Evolutionary conservation across 2,113 vertebrate genomes (phyloP).

Genomic region (Calidris pygmaea): DNA sequence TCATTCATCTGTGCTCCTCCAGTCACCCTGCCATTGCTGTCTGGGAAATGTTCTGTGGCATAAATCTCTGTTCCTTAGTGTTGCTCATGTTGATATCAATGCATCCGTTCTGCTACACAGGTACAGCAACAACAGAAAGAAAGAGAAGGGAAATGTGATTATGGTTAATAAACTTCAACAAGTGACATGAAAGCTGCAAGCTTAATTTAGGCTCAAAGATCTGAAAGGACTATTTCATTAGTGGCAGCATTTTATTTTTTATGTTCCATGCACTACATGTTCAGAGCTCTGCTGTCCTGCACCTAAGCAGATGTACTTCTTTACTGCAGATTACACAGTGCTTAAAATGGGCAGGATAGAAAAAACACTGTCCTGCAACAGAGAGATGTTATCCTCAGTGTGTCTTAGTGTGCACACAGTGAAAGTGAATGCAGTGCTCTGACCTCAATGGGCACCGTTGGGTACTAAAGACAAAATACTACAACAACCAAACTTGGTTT

Average conservation of each 20-base stretch:
- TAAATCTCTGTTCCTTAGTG: neutral
- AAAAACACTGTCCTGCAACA: neutral
- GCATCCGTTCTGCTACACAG: neutral
- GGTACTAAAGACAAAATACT: neutral
- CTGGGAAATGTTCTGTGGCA: neutral
- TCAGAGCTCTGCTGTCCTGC: neutral
- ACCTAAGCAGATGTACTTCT: neutral
- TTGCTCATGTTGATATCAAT: neutral
- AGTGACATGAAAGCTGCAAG: neutral
- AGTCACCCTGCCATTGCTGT: neutral
- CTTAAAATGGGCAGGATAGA: neutral
- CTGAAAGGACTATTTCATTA: neutral
- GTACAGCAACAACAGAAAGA: neutral
- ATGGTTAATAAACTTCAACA: neutral
- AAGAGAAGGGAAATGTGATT: neutral
- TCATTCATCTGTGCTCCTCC: neutral
- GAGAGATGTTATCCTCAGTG: neutral
- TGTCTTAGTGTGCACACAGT: neutral
- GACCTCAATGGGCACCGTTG: fast-evolving
- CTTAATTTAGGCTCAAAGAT: neutral
- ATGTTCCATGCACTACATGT: neutral
- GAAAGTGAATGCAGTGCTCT: neutral
- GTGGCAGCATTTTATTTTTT: neutral
- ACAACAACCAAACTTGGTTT: neutral
- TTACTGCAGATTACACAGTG: neutral